Conservation (phyloP, 2,797 vertebrate genomes). For the Geotrypetes seraphini region DNA sequence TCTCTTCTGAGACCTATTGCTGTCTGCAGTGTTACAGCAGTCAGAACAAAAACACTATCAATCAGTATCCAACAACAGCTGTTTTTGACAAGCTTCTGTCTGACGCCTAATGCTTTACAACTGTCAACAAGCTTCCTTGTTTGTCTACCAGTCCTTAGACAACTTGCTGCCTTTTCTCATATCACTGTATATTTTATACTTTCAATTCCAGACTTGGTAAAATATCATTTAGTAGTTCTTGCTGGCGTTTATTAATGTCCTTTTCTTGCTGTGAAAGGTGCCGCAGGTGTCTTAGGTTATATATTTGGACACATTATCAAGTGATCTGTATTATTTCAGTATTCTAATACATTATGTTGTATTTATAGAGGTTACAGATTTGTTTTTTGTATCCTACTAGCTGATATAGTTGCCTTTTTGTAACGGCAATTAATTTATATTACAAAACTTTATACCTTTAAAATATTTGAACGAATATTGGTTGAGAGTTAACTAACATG, state of each 20-base stretch:
- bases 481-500: slow-evolving; percentile 43
- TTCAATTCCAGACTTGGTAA: slow-evolving; percentile 43
- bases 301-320: slow-evolving; percentile 33
- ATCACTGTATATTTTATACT: slow-evolving; percentile 31
- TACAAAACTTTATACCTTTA: slow-evolving; percentile 58
- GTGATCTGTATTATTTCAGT: slow-evolving; percentile 46
- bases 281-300: slow-evolving; percentile 58
- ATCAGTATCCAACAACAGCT: slow-evolving; percentile 88
- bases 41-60: slow-evolving; percentile 87
- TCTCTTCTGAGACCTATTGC: slow-evolving; percentile 47
- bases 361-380: slow-evolving; percentile 63
- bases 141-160: slow-evolving; percentile 55
- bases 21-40: slow-evolving; percentile 57
- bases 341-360: slow-evolving; percentile 49
- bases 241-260: slow-evolving; percentile 18
- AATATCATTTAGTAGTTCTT: slow-evolving; percentile 31
- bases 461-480: slow-evolving; percentile 37
- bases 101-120: slow-evolving; percentile 85
- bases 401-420: slow-evolving; percentile 59
- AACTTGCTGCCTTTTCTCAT: slow-evolving; percentile 33
- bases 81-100: slow-evolving; percentile 92
- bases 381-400: slow-evolving; percentile 66
- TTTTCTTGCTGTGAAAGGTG: slow-evolving; percentile 43
- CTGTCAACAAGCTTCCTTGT: slow-evolving; percentile 72
- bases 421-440: slow-evolving; percentile 66